Conservation (phyloP, 2,888 invertebrate species). For the Loripinus fragilis region DNA sequence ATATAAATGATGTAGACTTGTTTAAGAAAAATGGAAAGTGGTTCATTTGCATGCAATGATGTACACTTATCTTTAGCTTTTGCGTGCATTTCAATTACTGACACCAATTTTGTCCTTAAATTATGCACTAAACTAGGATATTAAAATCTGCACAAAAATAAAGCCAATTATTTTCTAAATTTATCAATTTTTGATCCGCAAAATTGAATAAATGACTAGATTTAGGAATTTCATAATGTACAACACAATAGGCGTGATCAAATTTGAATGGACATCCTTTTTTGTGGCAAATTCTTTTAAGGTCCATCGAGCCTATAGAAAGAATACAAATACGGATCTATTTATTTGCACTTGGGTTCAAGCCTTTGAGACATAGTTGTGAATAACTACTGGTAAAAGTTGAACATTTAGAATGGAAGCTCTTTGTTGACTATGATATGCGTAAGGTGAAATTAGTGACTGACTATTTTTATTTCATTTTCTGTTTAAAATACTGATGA, state of each 20-base stretch:
- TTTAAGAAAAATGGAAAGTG: too few relatives aligned
- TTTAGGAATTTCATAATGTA: neutral
- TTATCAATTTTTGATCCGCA: neutral
- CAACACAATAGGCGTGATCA: neutral
- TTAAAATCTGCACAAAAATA: neutral
- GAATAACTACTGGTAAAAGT: too few relatives aligned
- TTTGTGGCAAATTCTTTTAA: neutral
- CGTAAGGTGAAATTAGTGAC: too few relatives aligned
- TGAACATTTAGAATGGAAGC: too few relatives aligned
- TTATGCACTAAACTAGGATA: neutral
- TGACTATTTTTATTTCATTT: too few relatives aligned
- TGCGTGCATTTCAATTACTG: conserved; percentile 8
- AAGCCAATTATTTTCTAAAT: neutral
- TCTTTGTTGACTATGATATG: too few relatives aligned
- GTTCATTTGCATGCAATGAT: too few relatives aligned
- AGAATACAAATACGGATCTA: neutral
- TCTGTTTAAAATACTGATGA: too few relatives aligned
- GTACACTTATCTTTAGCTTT: too few relatives aligned
- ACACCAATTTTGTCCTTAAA: neutral
- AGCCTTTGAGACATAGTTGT: too few relatives aligned
- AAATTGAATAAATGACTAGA: neutral
- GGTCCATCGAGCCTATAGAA: neutral
- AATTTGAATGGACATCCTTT: neutral
- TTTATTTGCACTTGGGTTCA: neutral
- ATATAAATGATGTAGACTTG: too few relatives aligned